A percentile compares a stretch with the other conserved stretches of the same genome.
Conservation (phyloP, 2,888 invertebrate species). For the Eulithis prunata region DNA sequence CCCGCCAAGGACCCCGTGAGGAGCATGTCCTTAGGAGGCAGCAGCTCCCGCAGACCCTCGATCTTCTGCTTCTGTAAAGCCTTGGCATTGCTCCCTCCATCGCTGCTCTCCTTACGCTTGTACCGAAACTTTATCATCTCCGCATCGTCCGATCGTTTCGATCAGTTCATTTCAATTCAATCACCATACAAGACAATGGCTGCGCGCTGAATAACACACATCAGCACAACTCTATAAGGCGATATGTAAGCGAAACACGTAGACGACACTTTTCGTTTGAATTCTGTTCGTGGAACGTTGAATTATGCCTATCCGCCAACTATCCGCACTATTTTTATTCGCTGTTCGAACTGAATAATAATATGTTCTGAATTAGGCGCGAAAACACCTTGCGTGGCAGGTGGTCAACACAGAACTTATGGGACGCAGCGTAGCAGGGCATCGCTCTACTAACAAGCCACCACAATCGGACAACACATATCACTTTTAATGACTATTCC, state of each 20-base stretch:
- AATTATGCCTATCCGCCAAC: slow-evolving; percentile 51
- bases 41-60: slow-evolving; percentile 73
- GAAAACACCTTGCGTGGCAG: slow-evolving; percentile 68
- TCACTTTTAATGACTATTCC: slow-evolving; percentile 49
- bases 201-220: slow-evolving; percentile 69
- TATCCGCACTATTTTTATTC: slow-evolving; percentile 45
- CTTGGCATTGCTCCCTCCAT: slow-evolving; percentile 59
- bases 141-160: slow-evolving; percentile 58
- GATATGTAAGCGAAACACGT: slow-evolving; percentile 79
- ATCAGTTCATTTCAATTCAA: slow-evolving; percentile 58
- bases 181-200: slow-evolving; percentile 69
- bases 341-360: slow-evolving; percentile 39
- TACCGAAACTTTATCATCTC: slow-evolving; percentile 88
- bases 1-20: slow-evolving; percentile 70
- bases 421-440: slow-evolving; percentile 54
- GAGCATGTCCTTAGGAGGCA: slow-evolving; percentile 77
- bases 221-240: slow-evolving; percentile 67
- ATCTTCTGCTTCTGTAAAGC: slow-evolving; percentile 79
- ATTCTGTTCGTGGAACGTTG: slow-evolving; percentile 59
- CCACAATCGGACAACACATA: slow-evolving; percentile 46
- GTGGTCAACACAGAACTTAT: slow-evolving; percentile 51
- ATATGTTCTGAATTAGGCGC: slow-evolving; percentile 61
- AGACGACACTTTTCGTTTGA: slow-evolving; percentile 68
- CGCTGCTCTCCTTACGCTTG: slow-evolving; percentile 84
- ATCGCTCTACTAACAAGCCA: slow-evolving; percentile 53